Evolutionary conservation across 2,888 invertebrate species (phyloP).

Genomic region (Caenorhabditis japonica): DNA sequence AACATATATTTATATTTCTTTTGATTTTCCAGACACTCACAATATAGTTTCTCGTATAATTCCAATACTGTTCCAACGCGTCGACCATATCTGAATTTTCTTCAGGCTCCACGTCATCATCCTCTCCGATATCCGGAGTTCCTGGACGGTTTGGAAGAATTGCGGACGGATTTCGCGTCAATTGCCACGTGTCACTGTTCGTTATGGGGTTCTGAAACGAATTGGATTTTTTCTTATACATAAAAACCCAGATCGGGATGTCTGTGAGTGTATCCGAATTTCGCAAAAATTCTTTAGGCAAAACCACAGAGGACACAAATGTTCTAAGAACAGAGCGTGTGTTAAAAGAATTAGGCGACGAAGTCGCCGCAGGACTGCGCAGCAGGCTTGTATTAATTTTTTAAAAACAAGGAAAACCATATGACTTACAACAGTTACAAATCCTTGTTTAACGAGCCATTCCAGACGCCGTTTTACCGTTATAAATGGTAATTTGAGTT

Average conservation of each 20-base stretch:
- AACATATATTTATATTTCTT: too few relatives aligned
- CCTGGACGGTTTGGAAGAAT: conserved; percentile 24
- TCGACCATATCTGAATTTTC: conserved; percentile 61
- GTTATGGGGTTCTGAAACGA: conserved; percentile 59
- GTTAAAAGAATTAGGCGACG: too few relatives aligned
- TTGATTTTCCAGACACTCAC: too few relatives aligned
- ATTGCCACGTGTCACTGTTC: conserved; percentile 28
- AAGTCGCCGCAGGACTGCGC: too few relatives aligned
- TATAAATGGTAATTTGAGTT: conserved; percentile 47
- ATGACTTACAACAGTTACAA: conserved; percentile 30
- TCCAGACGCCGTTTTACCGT: conserved; percentile 62
- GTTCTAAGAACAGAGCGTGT: too few relatives aligned
- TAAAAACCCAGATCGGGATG: too few relatives aligned
- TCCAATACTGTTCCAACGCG: conserved; percentile 74
- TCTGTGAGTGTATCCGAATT: too few relatives aligned
- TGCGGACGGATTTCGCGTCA: conserved; percentile 27
- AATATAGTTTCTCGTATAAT: conserved; percentile 68
- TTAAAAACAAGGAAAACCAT: too few relatives aligned
- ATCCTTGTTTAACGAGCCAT: conserved; percentile 65
- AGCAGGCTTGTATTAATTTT: too few relatives aligned
- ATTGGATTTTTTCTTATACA: too few relatives aligned
- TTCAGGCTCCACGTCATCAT: conserved; percentile 56
- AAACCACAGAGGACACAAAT: too few relatives aligned
- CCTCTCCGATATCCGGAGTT: conserved; percentile 33
- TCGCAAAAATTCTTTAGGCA: too few relatives aligned